A percentile compares a stretch with the other conserved stretches of the same genome.
Evolutionary conservation across 35 echinoderm and acorn worm genomes (phyloP).

Genomic region (Hemicentrotus pulcherrimus): DNA sequence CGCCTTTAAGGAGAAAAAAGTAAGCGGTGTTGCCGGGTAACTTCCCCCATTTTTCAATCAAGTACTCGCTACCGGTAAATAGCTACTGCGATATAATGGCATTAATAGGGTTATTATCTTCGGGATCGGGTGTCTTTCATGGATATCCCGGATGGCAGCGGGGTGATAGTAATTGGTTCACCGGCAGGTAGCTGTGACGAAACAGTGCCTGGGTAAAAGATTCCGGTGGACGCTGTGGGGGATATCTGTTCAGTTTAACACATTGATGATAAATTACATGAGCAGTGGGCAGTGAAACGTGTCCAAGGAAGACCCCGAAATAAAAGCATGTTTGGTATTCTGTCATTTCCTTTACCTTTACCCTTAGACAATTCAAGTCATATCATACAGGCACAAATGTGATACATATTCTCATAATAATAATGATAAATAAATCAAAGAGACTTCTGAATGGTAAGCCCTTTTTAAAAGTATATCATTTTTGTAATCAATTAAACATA

Average conservation of each 20-base stretch:
- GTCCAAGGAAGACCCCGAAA: not conserved
- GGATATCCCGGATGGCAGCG: not conserved
- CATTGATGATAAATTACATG: conserved; percentile 3
- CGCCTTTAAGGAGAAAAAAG: not conserved
- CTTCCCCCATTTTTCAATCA: not conserved
- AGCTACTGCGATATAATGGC: not conserved
- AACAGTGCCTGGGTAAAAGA: not conserved
- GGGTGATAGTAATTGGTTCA: conserved; percentile 27
- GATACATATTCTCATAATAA: too few species aligned
- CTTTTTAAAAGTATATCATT: too few species aligned
- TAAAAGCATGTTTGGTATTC: not conserved
- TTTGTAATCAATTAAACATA: too few species aligned
- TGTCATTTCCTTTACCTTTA: not conserved
- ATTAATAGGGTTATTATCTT: conserved; percentile 37
- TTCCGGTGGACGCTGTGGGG: not conserved
- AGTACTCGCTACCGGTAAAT: not conserved
- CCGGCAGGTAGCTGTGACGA: not conserved
- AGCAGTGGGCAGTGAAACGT: not conserved
- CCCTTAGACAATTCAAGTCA: not conserved
- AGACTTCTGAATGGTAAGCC: too few species aligned
- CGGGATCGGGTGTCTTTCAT: conserved; percentile 20
- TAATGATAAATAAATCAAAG: too few species aligned
- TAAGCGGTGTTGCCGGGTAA: not conserved
- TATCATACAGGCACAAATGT: too few species aligned
- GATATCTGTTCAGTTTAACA: conserved; percentile 1